Evolutionary conservation across 2,113 vertebrate genomes (phyloP).

Genomic region (Scopus umbretta): DNA sequence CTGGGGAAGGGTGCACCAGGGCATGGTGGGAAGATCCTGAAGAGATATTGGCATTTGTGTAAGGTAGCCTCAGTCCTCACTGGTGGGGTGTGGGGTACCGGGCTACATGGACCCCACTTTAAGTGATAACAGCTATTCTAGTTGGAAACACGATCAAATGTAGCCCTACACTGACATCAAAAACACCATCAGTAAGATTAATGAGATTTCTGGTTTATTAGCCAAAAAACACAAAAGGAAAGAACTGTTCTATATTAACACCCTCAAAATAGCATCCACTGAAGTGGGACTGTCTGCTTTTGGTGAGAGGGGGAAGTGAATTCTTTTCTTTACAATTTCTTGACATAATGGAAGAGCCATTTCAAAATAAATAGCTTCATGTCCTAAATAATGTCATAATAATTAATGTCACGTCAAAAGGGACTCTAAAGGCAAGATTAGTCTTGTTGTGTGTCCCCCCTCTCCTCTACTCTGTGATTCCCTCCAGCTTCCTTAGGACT

Average conservation of each 20-base stretch:
- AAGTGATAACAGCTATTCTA: background rate
- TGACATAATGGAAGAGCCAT: background rate
- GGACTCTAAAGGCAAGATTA: background rate
- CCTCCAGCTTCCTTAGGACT: background rate
- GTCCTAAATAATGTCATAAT: background rate
- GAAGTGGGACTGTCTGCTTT: background rate
- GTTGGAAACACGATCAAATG: background rate
- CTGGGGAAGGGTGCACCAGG: background rate
- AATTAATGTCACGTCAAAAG: background rate
- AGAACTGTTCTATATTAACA: background rate
- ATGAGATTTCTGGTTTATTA: background rate
- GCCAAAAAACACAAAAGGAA: background rate
- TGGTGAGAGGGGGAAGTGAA: background rate
- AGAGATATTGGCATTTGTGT: background rate
- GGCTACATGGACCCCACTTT: background rate
- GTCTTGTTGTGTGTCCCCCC: background rate
- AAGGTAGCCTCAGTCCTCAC: background rate
- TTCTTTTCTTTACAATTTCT: background rate
- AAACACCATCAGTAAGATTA: background rate
- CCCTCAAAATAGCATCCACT: background rate
- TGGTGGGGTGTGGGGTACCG: background rate
- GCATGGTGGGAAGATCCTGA: background rate
- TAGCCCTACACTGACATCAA: background rate
- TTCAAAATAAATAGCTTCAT: background rate
- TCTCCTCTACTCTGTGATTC: background rate